Conservation (phyloP, 2,113 vertebrate genomes). For the Eurystomus gularis region DNA sequence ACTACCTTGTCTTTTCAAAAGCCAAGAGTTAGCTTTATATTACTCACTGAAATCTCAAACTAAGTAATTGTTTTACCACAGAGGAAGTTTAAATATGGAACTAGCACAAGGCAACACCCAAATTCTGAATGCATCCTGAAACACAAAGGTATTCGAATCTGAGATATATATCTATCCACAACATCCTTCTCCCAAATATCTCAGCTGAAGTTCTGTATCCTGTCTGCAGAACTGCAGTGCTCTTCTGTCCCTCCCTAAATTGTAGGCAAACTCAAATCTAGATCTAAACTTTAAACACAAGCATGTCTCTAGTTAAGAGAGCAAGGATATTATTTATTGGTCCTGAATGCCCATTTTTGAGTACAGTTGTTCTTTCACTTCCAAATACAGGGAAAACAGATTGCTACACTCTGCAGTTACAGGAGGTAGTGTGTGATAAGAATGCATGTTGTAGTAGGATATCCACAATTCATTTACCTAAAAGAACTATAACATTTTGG, state of each 20-base stretch:
- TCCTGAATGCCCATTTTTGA: neutral
- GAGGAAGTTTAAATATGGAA: slow-evolving; percentile 35
- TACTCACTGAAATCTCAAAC: neutral
- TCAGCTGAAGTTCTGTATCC: slow-evolving; percentile 18
- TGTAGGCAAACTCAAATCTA: neutral
- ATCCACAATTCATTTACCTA: neutral
- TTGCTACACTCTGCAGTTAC: neutral
- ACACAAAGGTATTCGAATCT: neutral
- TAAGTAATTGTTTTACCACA: slow-evolving; percentile 2
- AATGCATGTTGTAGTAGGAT: neutral
- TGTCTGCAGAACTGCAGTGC: neutral
- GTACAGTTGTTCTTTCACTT: neutral
- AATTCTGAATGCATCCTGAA: slow-evolving; percentile 14
- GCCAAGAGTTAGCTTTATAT: neutral
- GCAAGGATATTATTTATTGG: neutral
- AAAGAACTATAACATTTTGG: fast-evolving
- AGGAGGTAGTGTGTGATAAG: neutral
- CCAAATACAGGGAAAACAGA: neutral
- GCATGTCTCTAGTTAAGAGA: neutral
- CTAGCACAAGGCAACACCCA: slow-evolving; percentile 11
- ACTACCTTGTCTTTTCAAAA: neutral
- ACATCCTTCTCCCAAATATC: slow-evolving; percentile 14
- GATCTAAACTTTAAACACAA: neutral
- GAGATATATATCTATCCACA: neutral
- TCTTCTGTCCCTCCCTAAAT: neutral